A percentile compares a stretch with the other conserved stretches of the same genome.
These are phyloP conservation scores for Onychomys arenicola DNA, from an alignment of 2,797 vertebrate species.

Conservation along the genomic window DNA sequence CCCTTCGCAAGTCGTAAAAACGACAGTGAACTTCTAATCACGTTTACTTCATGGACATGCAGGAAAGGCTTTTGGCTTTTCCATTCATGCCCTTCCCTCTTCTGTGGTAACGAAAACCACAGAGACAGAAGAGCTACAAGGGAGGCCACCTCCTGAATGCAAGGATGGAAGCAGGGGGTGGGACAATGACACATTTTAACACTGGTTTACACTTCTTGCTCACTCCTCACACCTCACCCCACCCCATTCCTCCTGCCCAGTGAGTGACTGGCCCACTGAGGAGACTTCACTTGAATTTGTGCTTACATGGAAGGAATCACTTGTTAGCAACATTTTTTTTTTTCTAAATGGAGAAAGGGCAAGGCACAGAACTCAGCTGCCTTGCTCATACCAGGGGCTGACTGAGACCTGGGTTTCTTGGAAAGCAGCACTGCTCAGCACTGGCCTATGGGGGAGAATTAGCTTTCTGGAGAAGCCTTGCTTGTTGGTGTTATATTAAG, in stretches of 20 bases:
- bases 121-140: not conserved
- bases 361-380: not conserved
- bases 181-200: not conserved
- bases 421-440: not conserved
- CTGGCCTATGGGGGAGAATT: not conserved
- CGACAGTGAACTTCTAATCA: not conserved
- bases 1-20: conserved; percentile 54
- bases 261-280: not conserved
- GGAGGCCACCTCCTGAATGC: not conserved
- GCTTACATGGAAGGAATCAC: not conserved
- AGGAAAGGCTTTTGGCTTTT: not conserved
- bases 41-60: not conserved
- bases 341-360: not conserved
- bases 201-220: not conserved
- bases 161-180: not conserved
- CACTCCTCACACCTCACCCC: not conserved
- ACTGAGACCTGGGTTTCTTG: not conserved
- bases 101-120: not conserved
- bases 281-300: conserved; percentile 30
- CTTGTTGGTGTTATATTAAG: not conserved
- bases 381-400: not conserved
- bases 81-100: not conserved
- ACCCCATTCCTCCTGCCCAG: not conserved
- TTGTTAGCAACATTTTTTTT: conserved; percentile 37
- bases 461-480: not conserved